Evolutionary conservation across 1,140 invertebrate genomes (phyloP).

Genomic region (Calephelis virginiensis): DNA sequence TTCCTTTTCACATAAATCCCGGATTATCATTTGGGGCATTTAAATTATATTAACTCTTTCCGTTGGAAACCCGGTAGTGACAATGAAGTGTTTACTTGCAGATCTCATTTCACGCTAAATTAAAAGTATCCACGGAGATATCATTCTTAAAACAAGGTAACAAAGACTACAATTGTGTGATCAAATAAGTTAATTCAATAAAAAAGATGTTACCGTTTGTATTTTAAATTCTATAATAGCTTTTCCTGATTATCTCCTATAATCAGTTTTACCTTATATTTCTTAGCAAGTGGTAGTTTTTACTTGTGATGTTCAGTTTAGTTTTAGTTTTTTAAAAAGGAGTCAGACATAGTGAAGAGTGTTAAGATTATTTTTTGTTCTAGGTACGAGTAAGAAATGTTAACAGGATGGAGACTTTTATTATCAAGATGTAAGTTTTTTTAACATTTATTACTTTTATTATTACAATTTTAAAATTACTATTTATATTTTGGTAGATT

Average conservation of each 20-base stretch:
- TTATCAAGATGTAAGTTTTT: slow-evolving; percentile 62
- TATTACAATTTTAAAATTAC: no score
- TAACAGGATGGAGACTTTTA: slow-evolving; percentile 58
- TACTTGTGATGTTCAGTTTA: slow-evolving; percentile 19
- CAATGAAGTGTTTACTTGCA: slow-evolving; percentile 30
- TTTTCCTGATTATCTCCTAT: slow-evolving; percentile 57
- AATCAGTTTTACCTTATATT: slow-evolving; percentile 43
- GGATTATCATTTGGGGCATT: no score
- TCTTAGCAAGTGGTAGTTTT: slow-evolving; percentile 15
- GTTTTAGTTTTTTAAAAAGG: slow-evolving; percentile 12
- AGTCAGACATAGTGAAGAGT: background rate
- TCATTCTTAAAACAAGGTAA: slow-evolving; percentile 4
- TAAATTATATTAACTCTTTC: slow-evolving; percentile 6
- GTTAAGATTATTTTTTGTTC: slow-evolving; percentile 34
- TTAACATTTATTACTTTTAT: background rate
- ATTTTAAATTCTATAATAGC: slow-evolving; percentile 36
- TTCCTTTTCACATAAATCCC: no score
- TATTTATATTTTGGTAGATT: no score
- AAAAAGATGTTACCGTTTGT: slow-evolving; percentile 21
- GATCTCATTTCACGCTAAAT: slow-evolving; percentile 4
- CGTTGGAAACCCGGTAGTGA: slow-evolving; percentile 40
- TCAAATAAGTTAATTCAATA: slow-evolving; percentile 21
- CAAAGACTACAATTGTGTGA: slow-evolving; percentile 28
- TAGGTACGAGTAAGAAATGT: slow-evolving; percentile 52
- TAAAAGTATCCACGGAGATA: slow-evolving; percentile 14